A percentile compares a stretch with the other conserved stretches of the same genome.
Conservation (phyloP, 2,797 vertebrate genomes). For the Siniperca obscura region DNA sequence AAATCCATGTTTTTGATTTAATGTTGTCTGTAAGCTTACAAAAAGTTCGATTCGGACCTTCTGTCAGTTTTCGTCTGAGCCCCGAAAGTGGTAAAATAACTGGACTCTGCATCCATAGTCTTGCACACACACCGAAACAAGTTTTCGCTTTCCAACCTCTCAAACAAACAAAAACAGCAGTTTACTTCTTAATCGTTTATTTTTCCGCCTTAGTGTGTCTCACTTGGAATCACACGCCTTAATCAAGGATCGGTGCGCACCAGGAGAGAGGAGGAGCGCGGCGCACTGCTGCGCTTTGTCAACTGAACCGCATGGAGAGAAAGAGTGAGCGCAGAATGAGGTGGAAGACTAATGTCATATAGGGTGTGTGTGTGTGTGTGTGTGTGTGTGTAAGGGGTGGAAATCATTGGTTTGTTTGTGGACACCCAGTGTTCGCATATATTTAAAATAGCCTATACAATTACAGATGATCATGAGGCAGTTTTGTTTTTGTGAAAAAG, state of each 20-base stretch:
- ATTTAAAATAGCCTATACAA: neutral
- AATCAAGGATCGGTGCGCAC: constrained; percentile 35
- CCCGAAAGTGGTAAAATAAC: constrained; percentile 15
- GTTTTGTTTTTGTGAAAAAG: neutral
- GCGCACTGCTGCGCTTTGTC: constrained; percentile 49
- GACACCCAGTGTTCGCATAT: too few species aligned
- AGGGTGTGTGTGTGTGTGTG: constrained; percentile 28
- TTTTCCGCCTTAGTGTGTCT: neutral
- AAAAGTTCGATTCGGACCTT: constrained; percentile 20
- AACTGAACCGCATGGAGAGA: constrained; percentile 36
- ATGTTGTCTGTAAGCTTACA: neutral
- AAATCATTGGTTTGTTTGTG: neutral
- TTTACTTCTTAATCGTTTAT: neutral
- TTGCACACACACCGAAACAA: constrained; percentile 16
- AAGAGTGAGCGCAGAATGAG: constrained; percentile 33
- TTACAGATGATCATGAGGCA: neutral
- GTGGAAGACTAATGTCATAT: constrained; percentile 47
- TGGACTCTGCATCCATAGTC: constrained; percentile 41
- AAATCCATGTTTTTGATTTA: constrained; percentile 73
- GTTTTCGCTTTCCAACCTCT: constrained; percentile 2
- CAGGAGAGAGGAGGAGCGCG: constrained; percentile 29
- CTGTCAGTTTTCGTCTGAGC: neutral
- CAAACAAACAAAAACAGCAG: neutral
- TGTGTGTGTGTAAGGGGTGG: neutral
- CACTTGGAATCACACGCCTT: constrained; percentile 12